These are phyloP conservation scores for Acanthurus lineatus DNA, from an alignment of 2,797 vertebrate species.

Conservation along the genomic window DNA sequence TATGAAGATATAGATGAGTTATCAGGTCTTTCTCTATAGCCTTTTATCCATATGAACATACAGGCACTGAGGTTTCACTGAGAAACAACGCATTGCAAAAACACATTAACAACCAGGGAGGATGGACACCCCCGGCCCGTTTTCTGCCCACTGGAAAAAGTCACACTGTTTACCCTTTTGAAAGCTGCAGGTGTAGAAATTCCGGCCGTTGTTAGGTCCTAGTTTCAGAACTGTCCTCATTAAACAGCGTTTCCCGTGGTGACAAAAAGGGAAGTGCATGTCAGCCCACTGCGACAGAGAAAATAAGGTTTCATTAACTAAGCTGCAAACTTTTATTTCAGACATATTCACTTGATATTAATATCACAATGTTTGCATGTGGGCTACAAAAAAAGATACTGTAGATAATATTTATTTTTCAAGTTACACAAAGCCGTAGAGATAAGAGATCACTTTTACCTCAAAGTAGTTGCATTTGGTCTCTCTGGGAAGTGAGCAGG, in stretches of 20 bases:
- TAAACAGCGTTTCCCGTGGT: constrained; percentile 89
- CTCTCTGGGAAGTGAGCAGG: constrained; percentile 89
- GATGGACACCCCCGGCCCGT: constrained; percentile 75
- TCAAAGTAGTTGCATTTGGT: constrained; percentile 91
- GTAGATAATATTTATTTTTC: not conserved
- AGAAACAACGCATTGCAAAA: not conserved
- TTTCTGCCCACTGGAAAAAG: constrained; percentile 94
- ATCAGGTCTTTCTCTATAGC: not conserved
- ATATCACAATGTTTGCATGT: not conserved
- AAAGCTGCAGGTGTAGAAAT: constrained; percentile 92
- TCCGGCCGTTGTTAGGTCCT: constrained; percentile 93
- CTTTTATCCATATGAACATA: not conserved
- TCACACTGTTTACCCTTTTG: constrained; percentile 90
- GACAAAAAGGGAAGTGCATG: constrained; percentile 91
- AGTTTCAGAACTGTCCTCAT: constrained; percentile 94
- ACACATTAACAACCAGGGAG: constrained; percentile 76
- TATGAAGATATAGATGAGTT: not conserved
- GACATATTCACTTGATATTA: constrained; percentile 12
- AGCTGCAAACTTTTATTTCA: constrained; percentile 2
- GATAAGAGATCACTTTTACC: constrained; percentile 77
- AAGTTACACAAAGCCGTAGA: not conserved
- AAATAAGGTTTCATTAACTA: constrained; percentile 31
- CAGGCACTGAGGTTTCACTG: not conserved
- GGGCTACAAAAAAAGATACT: not conserved
- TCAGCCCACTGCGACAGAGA: constrained; percentile 93